Evolutionary conservation across 2,113 vertebrate species (phyloP).

Genomic region (Vicugna pacos): DNA sequence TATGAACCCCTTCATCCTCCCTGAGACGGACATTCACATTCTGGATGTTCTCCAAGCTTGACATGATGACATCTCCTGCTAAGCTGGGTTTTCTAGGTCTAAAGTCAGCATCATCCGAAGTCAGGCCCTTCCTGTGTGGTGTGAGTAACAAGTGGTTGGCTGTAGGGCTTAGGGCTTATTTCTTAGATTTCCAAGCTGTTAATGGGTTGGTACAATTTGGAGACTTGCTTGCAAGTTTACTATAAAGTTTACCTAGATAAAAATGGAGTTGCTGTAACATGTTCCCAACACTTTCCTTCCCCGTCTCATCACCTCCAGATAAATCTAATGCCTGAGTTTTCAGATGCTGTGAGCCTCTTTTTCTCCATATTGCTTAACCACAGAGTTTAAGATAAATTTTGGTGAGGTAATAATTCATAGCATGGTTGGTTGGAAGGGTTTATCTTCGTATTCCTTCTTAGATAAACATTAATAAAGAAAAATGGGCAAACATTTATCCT

Average conservation of each 20-base stretch:
- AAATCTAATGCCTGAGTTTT: background rate
- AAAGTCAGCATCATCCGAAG: background rate
- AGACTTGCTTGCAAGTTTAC: too few species aligned
- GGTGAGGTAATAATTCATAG: background rate
- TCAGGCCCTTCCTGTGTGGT: accelerated
- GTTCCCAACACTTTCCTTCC: background rate
- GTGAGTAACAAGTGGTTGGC: accelerated
- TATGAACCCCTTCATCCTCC: background rate
- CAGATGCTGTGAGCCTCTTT: background rate
- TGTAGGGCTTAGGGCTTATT: too few species aligned
- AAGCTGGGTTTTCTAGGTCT: too few species aligned
- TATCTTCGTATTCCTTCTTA: conserved; percentile 77
- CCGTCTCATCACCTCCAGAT: background rate
- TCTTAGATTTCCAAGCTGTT: background rate
- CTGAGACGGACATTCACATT: accelerated
- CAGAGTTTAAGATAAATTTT: background rate
- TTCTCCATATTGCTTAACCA: background rate
- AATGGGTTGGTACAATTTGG: background rate
- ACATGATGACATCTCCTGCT: accelerated
- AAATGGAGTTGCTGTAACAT: background rate
- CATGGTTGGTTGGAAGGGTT: conserved; percentile 63
- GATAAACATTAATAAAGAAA: conserved; percentile 82
- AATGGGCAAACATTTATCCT: conserved; percentile 75
- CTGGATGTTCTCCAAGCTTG: too few species aligned
- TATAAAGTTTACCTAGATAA: background rate